Conservation (phyloP, 1,140 invertebrate species). For the Antheraea mylitta region DNA sequence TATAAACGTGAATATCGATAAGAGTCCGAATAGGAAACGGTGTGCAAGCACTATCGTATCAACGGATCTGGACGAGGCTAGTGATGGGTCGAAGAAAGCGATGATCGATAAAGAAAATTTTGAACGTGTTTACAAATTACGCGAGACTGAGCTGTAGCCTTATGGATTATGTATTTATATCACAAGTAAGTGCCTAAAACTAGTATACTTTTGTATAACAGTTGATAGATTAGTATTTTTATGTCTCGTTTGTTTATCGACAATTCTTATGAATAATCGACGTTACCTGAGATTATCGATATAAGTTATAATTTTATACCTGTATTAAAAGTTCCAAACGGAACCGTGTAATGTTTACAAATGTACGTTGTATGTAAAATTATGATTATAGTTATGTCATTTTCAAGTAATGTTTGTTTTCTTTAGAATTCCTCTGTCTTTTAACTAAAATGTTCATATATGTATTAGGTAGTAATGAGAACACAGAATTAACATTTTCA, state of each 20-base stretch:
- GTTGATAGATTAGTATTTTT: not conserved
- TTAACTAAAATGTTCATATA: too few relatives aligned
- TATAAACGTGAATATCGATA: conserved; percentile 43
- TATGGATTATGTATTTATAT: not conserved
- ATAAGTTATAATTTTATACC: conserved; percentile 5
- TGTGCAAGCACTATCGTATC: conserved; percentile 26
- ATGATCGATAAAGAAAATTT: conserved; percentile 57
- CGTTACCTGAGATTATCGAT: conserved; percentile 2
- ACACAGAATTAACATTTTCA: too few relatives aligned
- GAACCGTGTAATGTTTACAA: not conserved
- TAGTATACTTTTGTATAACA: conserved; percentile 4
- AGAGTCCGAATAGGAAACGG: conserved; percentile 60
- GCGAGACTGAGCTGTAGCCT: conserved; percentile 59
- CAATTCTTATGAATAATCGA: not conserved
- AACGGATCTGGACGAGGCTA: conserved; percentile 20
- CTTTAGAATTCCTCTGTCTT: not conserved
- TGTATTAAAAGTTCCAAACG: not conserved
- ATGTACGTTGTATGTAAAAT: not conserved
- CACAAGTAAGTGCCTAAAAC: conserved; percentile 4
- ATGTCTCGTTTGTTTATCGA: too few relatives aligned
- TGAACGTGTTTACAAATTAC: conserved; percentile 42
- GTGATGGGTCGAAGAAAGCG: conserved; percentile 43
- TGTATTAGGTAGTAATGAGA: too few relatives aligned
- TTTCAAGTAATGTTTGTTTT: conserved; percentile 6
- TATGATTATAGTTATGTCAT: conserved; percentile 3